Conservation (phyloP, 2,113 vertebrate genomes). For the Hyaena hyaena region DNA sequence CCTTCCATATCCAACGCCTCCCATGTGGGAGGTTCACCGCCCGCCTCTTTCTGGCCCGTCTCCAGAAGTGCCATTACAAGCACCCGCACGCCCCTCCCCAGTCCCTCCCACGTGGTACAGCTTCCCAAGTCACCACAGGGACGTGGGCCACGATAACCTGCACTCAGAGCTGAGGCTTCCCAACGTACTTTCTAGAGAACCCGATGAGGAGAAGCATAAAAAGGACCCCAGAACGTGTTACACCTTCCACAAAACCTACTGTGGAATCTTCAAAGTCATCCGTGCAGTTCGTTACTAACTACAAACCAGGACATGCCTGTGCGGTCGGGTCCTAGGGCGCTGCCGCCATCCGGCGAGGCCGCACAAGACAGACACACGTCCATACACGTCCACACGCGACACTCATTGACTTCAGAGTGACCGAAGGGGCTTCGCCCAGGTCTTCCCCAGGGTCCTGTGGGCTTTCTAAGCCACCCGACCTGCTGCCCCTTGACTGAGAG, state of each 20-base stretch:
- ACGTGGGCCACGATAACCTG: accelerated
- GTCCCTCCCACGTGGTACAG: accelerated
- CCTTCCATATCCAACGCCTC: neutral
- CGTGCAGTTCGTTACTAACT: accelerated
- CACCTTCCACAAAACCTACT: neutral
- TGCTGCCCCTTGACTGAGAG: neutral
- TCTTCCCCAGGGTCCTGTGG: neutral
- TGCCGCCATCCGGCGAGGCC: accelerated
- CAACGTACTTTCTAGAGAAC: neutral
- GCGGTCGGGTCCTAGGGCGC: neutral
- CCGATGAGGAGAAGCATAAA: neutral
- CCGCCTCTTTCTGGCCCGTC: accelerated
- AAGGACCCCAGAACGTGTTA: neutral
- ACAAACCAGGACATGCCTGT: neutral
- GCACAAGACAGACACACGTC: neutral
- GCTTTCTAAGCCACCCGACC: neutral
- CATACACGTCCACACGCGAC: neutral
- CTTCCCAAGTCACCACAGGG: neutral
- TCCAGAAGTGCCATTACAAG: accelerated
- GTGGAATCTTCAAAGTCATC: neutral
- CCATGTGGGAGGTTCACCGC: accelerated
- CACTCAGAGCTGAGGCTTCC: neutral
- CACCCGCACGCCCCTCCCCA: neutral
- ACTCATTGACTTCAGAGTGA: accelerated
- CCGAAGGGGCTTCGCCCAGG: neutral